A percentile compares a stretch with the other conserved stretches of the same genome.
Evolutionary conservation across 2,888 invertebrate species (phyloP).

Genomic region (Coenonympha arcania): DNA sequence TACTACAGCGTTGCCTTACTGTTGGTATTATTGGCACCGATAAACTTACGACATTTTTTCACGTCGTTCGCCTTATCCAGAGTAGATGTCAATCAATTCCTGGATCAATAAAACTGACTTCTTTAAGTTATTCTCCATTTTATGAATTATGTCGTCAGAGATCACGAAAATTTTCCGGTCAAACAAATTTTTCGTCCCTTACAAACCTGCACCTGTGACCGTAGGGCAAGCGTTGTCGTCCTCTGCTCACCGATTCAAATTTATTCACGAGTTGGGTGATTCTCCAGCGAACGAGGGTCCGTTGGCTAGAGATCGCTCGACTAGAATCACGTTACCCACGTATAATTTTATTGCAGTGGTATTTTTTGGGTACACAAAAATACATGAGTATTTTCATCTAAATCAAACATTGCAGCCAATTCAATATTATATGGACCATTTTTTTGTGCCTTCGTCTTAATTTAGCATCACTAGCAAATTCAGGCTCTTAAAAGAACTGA

Average conservation of each 20-base stretch:
- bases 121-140: too few species aligned
- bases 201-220: conserved; percentile 48
- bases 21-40: too few species aligned
- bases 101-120: too few species aligned
- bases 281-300: conserved; percentile 3
- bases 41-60: too few species aligned
- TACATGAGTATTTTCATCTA: neutral
- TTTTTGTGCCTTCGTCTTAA: too few species aligned
- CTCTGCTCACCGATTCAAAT: conserved; percentile 54
- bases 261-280: conserved; percentile 47
- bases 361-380: neutral
- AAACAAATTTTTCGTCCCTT: conserved; percentile 34
- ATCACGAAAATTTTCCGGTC: neutral
- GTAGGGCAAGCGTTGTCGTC: conserved; percentile 43
- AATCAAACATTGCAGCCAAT: neutral
- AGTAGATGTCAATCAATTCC: too few species aligned
- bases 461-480: too few species aligned
- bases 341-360: conserved; percentile 3
- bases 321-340: conserved; percentile 5
- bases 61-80: too few species aligned
- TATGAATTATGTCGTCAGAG: too few species aligned
- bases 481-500: too few species aligned
- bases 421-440: too few species aligned
- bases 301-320: conserved; percentile 3
- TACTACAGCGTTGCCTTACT: too few species aligned